Conservation (phyloP, 2,888 invertebrate species). For the Camponotus fellah region DNA sequence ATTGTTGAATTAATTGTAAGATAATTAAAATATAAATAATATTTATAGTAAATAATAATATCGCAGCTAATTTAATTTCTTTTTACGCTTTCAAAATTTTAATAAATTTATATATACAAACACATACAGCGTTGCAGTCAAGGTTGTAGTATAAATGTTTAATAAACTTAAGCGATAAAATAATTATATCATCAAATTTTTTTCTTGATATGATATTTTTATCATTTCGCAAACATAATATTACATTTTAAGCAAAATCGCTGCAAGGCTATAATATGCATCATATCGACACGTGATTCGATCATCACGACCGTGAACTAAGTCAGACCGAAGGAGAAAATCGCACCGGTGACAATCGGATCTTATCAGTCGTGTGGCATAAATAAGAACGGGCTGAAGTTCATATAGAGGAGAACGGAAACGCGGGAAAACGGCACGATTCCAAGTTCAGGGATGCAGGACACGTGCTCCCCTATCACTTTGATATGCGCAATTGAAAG, state of each 20-base stretch:
- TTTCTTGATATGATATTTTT: neutral
- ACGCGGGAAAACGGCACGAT: conserved; percentile 50
- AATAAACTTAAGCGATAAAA: neutral
- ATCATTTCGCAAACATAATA: neutral
- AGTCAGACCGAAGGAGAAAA: conserved; percentile 45
- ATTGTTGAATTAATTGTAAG: no score
- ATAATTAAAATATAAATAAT: conserved; percentile 18
- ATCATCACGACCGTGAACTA: conserved; percentile 47
- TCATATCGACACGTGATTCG: conserved; percentile 18
- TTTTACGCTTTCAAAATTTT: neutral
- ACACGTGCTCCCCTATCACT: conserved; percentile 71
- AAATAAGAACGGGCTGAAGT: conserved; percentile 63
- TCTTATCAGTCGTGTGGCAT: conserved; percentile 76
- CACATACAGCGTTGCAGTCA: neutral
- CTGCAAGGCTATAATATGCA: neutral
- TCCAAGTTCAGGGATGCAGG: conserved; percentile 78
- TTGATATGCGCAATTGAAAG: conserved; percentile 28
- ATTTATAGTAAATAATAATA: neutral
- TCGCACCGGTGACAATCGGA: conserved; percentile 62
- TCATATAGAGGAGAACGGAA: conserved; percentile 38
- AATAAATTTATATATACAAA: neutral
- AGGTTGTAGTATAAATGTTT: neutral
- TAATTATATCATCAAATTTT: neutral
- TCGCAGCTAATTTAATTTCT: neutral
- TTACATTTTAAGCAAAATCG: neutral